A percentile compares a stretch with the other conserved stretches of the same genome.
These are phyloP conservation scores for Torymus tubicola DNA, from an alignment of 2,888 invertebrate species.

Conservation along the genomic window DNA sequence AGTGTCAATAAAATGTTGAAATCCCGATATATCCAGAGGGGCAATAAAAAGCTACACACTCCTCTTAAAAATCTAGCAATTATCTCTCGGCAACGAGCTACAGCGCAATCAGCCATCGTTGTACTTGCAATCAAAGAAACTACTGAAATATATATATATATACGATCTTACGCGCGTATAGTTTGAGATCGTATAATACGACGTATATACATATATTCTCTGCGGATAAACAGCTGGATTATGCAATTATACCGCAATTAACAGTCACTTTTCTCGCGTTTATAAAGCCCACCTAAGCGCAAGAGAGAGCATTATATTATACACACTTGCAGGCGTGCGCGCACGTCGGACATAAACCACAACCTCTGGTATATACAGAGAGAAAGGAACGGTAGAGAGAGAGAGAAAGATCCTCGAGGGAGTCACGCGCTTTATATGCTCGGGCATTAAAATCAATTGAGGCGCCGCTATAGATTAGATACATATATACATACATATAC, in stretches of 20 bases:
- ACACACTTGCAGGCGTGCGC: too few relatives aligned
- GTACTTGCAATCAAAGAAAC: too few relatives aligned
- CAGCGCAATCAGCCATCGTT: too few relatives aligned
- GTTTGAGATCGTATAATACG: neutral
- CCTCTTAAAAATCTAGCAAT: too few relatives aligned
- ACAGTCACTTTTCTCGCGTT: conserved; percentile 22
- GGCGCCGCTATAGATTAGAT: conserved; percentile 66
- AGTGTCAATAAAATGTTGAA: too few relatives aligned
- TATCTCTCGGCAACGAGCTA: too few relatives aligned
- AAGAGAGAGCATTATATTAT: too few relatives aligned
- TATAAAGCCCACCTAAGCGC: conserved; percentile 6
- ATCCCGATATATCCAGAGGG: too few relatives aligned
- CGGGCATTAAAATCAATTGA: conserved; percentile 68
- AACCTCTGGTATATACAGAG: neutral
- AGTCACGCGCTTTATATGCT: neutral
- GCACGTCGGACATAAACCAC: neutral
- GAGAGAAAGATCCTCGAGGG: conserved; percentile 11
- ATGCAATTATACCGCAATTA: conserved; percentile 28
- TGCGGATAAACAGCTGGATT: conserved; percentile 15
- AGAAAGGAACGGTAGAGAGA: conserved; percentile 1
- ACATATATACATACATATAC: conserved; percentile 50
- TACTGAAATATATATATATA: too few relatives aligned
- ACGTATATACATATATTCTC: neutral
- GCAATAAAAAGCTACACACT: too few relatives aligned
- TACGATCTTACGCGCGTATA: neutral